Base-by-base conservation (phyloP, 2,888 invertebrate genomes). In the Polydrusus cervinus region DNA sequence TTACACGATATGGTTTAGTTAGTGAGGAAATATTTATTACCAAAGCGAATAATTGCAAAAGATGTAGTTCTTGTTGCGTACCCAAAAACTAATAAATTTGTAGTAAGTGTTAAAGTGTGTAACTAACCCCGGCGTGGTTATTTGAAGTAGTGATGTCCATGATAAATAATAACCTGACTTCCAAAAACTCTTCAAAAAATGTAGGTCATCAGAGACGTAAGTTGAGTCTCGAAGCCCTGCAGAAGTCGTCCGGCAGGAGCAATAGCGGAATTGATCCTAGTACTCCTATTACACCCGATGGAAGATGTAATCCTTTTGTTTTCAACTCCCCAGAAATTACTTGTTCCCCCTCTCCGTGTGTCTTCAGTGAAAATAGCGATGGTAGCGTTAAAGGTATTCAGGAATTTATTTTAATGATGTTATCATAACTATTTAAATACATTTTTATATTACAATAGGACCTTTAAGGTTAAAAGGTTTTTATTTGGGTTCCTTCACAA, bases 301-400 rank as follows among this genome's bases (percentile, higher is more conserved):
- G 38, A 16, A 51, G 38, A 1, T 38, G 51, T 11, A 13, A 14
- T 43, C 45, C 34, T 16, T 40, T 64, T 60, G 7, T 38, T 55
- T 60, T 69, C 9, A 72, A 57, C 38, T 86, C 85, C 6, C 86
- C 86, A 40, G 84, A 84, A 78, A 87, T 87, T 45, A 85, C 84
- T 38, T 87, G 87, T 79, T 87, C 85, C 6, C 87, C 86, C 0
- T 86, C 84, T 14, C 87, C 87, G 2, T 86, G 87, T 71, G 80
- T 85, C 60, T 86, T 83, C 77, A 86, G 86, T 74, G 78, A 79
- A 40, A 78, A 82, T 53, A 66, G 74, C 65, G 77, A 78, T 65
- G 71, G 74, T 67, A 75, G 45, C 40, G 43, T 74, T 60, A 77
- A 61, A 75, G 71, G 74, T 78, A 75, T 49, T 62, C 62, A 34